These are phyloP conservation scores for Vombatus ursinus DNA, from an alignment of 2,113 vertebrate genomes.

Conservation along the genomic window DNA sequence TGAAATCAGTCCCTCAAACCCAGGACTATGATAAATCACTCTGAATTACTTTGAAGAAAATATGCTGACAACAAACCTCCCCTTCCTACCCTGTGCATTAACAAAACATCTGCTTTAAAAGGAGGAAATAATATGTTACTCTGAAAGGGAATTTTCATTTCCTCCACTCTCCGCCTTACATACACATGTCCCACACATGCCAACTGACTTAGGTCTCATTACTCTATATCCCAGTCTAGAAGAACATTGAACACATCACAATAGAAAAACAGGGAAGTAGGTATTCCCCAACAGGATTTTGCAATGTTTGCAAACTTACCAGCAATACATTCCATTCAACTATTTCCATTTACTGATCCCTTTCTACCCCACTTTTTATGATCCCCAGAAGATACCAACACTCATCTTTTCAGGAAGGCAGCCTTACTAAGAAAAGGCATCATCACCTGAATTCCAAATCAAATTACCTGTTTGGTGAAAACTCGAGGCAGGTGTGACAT, in stretches of 20 bases:
- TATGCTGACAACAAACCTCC: background rate
- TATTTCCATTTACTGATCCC: background rate
- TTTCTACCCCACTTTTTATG: background rate
- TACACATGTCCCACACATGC: background rate
- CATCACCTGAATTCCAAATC: constrained; percentile 41
- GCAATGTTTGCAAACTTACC: constrained; percentile 48
- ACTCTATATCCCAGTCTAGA: background rate
- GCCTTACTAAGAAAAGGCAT: background rate
- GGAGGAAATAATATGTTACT: background rate
- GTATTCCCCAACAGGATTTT: background rate
- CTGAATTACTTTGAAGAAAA: background rate
- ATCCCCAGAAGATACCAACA: background rate
- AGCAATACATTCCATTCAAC: background rate
- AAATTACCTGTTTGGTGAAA: constrained; percentile 62
- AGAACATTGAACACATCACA: background rate
- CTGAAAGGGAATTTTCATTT: background rate
- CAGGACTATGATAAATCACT: background rate
- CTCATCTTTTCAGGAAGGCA: constrained; percentile 13
- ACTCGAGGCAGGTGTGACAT: constrained; percentile 59
- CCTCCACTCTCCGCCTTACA: background rate
- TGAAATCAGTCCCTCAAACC: background rate
- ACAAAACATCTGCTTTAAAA: background rate
- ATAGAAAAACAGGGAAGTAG: background rate
- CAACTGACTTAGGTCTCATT: background rate
- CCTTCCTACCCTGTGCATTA: background rate